Evolutionary conservation across 2,113 vertebrate species (phyloP).

Genomic region (Alethe castanea): DNA sequence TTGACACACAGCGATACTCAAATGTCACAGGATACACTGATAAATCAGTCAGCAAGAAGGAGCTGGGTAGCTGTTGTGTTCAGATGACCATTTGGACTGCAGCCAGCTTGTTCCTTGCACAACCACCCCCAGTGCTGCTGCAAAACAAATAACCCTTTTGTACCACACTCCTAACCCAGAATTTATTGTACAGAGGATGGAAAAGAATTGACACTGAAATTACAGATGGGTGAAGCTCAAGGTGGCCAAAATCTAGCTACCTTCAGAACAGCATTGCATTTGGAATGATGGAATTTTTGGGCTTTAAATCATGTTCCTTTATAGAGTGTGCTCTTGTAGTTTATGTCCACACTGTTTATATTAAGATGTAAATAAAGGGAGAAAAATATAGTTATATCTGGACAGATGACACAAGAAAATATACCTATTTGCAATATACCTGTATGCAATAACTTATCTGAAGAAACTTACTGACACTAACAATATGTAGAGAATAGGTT

Average conservation of each 20-base stretch:
- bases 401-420: neutral
- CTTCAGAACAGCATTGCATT: neutral
- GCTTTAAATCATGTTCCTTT: neutral
- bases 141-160: neutral
- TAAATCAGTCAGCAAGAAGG: neutral
- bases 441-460: neutral
- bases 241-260: neutral
- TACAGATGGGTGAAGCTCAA: neutral
- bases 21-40: neutral
- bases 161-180: neutral
- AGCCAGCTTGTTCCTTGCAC: neutral
- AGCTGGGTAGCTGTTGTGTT: neutral
- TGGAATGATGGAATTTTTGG: neutral
- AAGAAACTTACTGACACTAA: neutral
- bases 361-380: neutral
- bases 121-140: neutral
- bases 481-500: neutral
- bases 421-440: neutral
- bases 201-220: neutral
- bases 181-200: neutral
- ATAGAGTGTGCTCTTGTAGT: neutral
- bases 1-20: neutral
- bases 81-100: neutral
- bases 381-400: neutral
- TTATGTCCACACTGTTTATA: neutral